phyloP scores from a whole-genome alignment of 2,113 vertebrate genomes.

The Cepphus grylle region DNA sequence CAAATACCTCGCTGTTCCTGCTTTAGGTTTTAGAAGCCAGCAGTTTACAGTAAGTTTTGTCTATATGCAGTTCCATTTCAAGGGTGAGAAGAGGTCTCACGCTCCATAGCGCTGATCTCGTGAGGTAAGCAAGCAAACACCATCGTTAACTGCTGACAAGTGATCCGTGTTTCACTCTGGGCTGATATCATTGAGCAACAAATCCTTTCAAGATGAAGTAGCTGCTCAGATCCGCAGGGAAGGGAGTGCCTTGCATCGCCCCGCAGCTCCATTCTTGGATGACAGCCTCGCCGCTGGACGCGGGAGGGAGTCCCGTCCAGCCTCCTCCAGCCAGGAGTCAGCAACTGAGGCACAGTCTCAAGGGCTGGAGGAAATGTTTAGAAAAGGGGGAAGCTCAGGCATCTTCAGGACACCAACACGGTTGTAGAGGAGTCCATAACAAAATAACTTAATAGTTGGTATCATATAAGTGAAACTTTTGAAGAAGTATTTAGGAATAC shows the following conservation, averaged over 20 bases:
- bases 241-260: constrained; percentile 60
- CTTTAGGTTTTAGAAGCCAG: background rate
- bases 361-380: background rate
- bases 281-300: constrained; percentile 10
- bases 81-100: constrained; percentile 45
- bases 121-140: constrained; percentile 63
- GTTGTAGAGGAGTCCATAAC: background rate
- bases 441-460: background rate
- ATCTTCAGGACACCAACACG: background rate
- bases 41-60: background rate
- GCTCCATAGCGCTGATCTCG: constrained; percentile 49
- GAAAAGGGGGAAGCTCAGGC: background rate
- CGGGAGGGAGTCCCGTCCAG: constrained; percentile 6
- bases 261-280: constrained; percentile 52
- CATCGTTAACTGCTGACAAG: constrained; percentile 68
- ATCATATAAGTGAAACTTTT: background rate
- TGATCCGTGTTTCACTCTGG: constrained; percentile 54
- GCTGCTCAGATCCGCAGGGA: constrained; percentile 45
- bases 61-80: constrained; percentile 1
- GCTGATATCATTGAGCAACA: constrained; percentile 60
- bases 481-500: background rate
- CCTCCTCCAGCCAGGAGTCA: constrained; percentile 24
- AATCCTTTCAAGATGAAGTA: constrained; percentile 76
- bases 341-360: constrained; percentile 2
- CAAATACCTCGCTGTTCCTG: background rate